A percentile compares a stretch with the other conserved stretches of the same genome.
Conservation (phyloP, 2,797 vertebrate species). For the Simalia tracyae region DNA sequence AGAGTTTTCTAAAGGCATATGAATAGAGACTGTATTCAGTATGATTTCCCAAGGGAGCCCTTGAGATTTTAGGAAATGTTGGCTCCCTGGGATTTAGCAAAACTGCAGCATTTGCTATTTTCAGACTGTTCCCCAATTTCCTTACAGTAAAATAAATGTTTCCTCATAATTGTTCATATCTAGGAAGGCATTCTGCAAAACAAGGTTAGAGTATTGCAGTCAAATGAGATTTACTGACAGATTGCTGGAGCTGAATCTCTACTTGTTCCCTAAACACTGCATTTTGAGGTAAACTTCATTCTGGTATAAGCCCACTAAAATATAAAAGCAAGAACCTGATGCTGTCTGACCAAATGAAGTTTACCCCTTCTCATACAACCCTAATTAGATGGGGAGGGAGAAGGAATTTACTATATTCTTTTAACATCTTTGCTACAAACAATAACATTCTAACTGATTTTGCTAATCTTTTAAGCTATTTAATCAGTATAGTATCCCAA, state of each 20-base stretch:
- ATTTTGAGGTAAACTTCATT: background rate
- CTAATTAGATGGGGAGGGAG: background rate
- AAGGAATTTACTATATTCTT: background rate
- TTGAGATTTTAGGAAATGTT: background rate
- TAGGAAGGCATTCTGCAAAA: background rate
- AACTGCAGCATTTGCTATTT: background rate
- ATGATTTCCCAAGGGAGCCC: background rate
- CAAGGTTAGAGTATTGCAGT: background rate
- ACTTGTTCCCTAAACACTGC: background rate
- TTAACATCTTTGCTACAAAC: background rate
- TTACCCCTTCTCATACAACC: background rate
- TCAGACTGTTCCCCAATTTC: constrained; percentile 1
- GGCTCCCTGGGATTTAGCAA: background rate
- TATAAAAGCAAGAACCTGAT: background rate
- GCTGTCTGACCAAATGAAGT: background rate
- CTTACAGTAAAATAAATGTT: background rate
- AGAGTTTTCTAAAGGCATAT: background rate
- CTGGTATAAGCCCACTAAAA: background rate
- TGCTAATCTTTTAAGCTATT: background rate
- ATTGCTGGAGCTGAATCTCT: rapidly evolving
- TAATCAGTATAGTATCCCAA: background rate
- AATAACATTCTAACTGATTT: background rate
- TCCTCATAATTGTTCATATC: background rate
- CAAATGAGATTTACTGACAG: background rate
- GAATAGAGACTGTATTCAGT: background rate